Evolutionary conservation across 2,797 vertebrate species (phyloP).

Genomic region (Balearica regulorum): DNA sequence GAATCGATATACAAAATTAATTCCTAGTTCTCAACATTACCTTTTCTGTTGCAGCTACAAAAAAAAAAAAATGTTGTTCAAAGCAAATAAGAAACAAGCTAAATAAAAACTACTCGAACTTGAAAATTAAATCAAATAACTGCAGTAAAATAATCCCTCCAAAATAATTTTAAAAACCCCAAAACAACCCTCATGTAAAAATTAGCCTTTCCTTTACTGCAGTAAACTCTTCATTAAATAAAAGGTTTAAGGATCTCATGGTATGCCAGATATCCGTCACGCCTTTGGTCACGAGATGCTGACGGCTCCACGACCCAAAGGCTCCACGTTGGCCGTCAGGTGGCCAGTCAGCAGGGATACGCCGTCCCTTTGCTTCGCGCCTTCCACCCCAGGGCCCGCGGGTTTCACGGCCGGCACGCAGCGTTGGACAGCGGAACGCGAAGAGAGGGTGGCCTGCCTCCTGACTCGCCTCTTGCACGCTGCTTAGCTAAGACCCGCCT

Average conservation of each 20-base stretch:
- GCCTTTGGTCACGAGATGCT: neutral
- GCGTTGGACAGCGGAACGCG: fast-evolving
- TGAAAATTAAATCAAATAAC: neutral
- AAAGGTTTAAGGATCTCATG: neutral
- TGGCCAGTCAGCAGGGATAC: too few species aligned
- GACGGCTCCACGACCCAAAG: neutral
- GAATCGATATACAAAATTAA: neutral
- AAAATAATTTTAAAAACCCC: neutral
- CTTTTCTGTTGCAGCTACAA: neutral
- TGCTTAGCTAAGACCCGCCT: neutral
- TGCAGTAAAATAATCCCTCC: neutral
- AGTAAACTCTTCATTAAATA: neutral
- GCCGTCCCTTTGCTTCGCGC: neutral
- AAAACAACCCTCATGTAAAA: neutral
- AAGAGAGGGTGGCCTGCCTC: too few species aligned
- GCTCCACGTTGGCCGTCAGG: fast-evolving
- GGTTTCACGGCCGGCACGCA: neutral
- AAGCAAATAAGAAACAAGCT: neutral
- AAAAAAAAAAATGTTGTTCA: neutral
- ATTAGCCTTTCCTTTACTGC: neutral
- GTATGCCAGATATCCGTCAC: neutral
- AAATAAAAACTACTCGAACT: neutral
- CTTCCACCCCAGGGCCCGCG: neutral
- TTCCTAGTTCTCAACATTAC: neutral
- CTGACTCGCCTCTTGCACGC: neutral